Evolutionary conservation across 2,113 vertebrate species (phyloP).

Genomic region (Elephas maximus): DNA sequence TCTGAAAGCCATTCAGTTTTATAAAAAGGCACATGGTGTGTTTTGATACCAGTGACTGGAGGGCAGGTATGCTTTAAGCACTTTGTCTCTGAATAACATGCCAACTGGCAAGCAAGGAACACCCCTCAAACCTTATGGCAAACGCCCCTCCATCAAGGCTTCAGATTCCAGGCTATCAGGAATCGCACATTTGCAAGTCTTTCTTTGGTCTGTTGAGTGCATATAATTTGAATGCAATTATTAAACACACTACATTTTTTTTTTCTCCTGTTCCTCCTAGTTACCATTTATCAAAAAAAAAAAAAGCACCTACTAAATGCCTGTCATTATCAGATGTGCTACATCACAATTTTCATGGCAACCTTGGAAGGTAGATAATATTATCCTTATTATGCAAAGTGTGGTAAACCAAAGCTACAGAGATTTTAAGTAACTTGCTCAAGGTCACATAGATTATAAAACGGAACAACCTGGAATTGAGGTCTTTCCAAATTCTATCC

Average conservation of each 20-base stretch:
- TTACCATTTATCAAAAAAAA: neutral
- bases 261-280: neutral
- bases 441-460: neutral
- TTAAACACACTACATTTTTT: neutral
- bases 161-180: neutral
- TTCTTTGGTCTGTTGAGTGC: neutral
- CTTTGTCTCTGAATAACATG: neutral
- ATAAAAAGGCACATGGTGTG: neutral
- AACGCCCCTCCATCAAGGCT: fast-evolving
- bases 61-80: neutral
- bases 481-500: neutral
- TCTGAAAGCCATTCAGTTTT: neutral
- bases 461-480: neutral
- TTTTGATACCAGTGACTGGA: neutral
- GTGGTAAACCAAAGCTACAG: neutral
- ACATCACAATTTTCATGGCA: neutral
- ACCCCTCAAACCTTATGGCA: neutral
- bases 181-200: neutral
- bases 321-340: neutral
- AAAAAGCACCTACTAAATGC: neutral
- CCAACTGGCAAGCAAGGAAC: neutral
- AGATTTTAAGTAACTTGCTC: neutral
- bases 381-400: neutral
- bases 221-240: neutral
- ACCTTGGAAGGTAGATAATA: neutral